Percentiles rank a stretch among this genome's conserved stretches.
These are phyloP conservation scores for Anisognathus igniventris DNA, from an alignment of 2,797 vertebrate species.

Conservation along the genomic window DNA sequence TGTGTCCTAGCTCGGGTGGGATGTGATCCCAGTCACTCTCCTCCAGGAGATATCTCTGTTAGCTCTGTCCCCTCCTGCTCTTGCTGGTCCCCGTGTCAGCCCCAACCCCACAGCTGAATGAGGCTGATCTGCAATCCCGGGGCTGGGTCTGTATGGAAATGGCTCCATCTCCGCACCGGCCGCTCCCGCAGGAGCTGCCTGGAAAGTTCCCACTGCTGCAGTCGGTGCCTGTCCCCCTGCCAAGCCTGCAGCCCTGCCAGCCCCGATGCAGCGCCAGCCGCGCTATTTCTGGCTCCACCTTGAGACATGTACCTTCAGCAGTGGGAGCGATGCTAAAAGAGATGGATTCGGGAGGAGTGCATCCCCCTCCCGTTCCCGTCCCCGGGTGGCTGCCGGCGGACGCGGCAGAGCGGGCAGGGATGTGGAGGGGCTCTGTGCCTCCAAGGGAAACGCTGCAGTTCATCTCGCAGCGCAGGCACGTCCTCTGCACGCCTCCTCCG, in stretches of 20 bases:
- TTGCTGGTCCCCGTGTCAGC: neutral
- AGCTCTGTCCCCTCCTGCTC: neutral
- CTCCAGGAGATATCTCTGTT: neutral
- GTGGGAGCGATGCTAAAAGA: neutral
- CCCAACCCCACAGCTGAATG: rapidly evolving
- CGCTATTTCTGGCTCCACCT: slow-evolving; percentile 65
- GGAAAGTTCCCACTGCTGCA: slow-evolving; percentile 54
- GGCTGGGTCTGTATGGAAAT: neutral
- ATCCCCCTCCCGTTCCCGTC: neutral
- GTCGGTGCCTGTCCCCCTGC: slow-evolving; percentile 40
- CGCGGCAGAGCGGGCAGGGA: neutral
- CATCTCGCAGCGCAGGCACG: neutral
- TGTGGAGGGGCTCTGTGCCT: neutral
- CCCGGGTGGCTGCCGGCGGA: neutral
- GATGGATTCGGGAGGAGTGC: neutral
- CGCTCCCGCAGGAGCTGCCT: neutral
- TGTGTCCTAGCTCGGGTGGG: neutral
- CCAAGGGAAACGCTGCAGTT: neutral
- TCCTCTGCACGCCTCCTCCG: neutral
- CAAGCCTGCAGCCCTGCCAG: slow-evolving; percentile 49
- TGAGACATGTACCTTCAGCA: slow-evolving; percentile 40
- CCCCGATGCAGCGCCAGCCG: slow-evolving; percentile 2
- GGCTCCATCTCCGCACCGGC: neutral
- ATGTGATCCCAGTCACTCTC: neutral
- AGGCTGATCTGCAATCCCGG: rapidly evolving